These are phyloP conservation scores for Acanthornis magna DNA, from an alignment of 2,797 vertebrate species.

Conservation along the genomic window DNA sequence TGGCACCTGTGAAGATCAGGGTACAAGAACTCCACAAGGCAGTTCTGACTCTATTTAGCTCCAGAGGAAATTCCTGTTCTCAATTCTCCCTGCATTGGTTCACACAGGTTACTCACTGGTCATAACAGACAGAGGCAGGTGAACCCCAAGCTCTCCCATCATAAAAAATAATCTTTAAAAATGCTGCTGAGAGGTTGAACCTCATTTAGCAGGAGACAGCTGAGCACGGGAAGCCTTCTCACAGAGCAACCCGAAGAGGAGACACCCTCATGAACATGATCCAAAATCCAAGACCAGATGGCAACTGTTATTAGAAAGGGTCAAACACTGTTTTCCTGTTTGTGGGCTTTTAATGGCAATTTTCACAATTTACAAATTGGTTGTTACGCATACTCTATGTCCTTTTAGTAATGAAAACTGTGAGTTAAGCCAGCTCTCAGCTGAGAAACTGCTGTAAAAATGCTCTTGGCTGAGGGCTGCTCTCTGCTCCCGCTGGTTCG, in stretches of 20 bases:
- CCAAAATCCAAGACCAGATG: neutral
- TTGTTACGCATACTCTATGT: neutral
- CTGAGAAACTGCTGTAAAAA: neutral
- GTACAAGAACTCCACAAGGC: neutral
- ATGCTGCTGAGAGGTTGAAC: neutral
- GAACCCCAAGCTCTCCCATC: neutral
- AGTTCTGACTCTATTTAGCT: neutral
- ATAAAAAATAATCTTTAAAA: neutral
- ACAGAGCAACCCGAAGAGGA: neutral
- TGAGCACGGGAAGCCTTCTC: neutral
- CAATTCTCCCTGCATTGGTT: neutral
- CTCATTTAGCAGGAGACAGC: neutral
- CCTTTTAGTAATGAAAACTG: neutral
- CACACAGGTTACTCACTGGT: neutral
- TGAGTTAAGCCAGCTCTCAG: neutral
- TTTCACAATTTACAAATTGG: conserved; percentile 46
- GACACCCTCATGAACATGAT: neutral
- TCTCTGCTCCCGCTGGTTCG: neutral
- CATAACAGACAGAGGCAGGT: neutral
- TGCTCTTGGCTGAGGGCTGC: neutral
- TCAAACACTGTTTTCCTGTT: neutral
- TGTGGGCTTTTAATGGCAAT: conserved; percentile 43
- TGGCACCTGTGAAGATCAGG: fast-evolving
- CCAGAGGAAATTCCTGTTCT: neutral
- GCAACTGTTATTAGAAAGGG: neutral